Evolutionary conservation across 2,113 vertebrate species (phyloP).

Genomic region (Pica pica): DNA sequence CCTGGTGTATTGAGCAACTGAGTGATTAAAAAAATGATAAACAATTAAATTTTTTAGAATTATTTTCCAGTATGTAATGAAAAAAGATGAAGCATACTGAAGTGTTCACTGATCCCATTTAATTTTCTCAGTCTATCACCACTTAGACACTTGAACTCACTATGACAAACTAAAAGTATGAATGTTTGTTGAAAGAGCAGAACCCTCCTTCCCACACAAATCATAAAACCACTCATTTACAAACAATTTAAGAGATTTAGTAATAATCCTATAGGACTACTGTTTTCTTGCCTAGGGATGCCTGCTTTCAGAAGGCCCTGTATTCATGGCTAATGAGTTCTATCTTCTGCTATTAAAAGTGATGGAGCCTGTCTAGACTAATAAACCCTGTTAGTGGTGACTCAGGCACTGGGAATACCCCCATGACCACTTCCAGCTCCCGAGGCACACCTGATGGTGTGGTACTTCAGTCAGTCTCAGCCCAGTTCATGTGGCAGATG

Average conservation of each 20-base stretch:
- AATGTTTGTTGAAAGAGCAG: not conserved
- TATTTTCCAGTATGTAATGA: not conserved
- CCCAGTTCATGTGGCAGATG: not conserved
- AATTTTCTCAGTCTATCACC: not conserved
- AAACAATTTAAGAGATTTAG: not conserved
- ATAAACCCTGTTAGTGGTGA: not conserved
- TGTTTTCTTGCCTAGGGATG: not conserved
- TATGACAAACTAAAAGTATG: not conserved
- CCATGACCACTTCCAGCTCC: not conserved
- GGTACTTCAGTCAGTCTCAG: not conserved
- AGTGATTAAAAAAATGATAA: not conserved
- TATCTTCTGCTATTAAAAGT: not conserved
- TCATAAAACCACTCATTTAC: not conserved
- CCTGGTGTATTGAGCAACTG: not conserved
- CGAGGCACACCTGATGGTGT: not conserved
- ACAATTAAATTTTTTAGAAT: not conserved
- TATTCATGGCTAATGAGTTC: not conserved
- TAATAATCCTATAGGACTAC: not conserved
- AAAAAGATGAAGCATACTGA: not conserved
- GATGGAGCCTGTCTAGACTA: not conserved
- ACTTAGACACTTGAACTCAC: not conserved
- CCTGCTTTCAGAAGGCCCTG: not conserved
- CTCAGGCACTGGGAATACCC: not conserved
- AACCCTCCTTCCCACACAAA: not conserved
- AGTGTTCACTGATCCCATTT: not conserved